These are phyloP conservation scores for Philopedon plagiatum DNA, from an alignment of 2,888 invertebrate species.

Conservation along the genomic window DNA sequence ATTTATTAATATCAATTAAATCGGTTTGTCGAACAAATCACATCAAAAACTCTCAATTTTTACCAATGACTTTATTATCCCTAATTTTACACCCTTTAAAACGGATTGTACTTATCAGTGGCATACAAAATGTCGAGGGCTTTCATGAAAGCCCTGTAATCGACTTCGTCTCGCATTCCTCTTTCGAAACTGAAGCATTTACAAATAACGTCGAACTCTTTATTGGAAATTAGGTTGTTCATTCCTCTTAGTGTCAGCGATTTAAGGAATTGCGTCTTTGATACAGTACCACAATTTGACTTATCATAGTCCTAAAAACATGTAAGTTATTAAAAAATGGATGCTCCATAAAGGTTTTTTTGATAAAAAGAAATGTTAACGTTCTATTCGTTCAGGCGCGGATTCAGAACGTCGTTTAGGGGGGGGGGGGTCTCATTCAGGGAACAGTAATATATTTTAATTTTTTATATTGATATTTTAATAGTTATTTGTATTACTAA, in stretches of 20 bases:
- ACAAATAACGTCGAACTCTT: conserved; percentile 79
- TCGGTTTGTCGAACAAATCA: too few relatives aligned
- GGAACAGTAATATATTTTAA: too few relatives aligned
- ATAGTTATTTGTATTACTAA: too few relatives aligned
- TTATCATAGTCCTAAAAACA: conserved; percentile 79
- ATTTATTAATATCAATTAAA: too few relatives aligned
- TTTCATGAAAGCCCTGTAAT: conserved; percentile 80
- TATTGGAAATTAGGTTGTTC: conserved; percentile 75
- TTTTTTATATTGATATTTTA: too few relatives aligned
- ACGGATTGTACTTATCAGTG: conserved; percentile 70
- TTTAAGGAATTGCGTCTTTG: conserved; percentile 76
- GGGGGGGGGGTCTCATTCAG: too few relatives aligned
- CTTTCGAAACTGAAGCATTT: conserved; percentile 82
- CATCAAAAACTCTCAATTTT: too few relatives aligned
- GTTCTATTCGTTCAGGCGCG: too few relatives aligned
- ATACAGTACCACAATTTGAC: conserved; percentile 77
- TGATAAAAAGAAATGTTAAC: too few relatives aligned
- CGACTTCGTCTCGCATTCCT: conserved; percentile 75
- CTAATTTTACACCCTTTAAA: conserved; percentile 55
- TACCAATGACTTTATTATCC: neutral
- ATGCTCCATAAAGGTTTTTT: too few relatives aligned
- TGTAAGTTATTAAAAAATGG: neutral
- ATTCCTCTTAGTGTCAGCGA: conserved; percentile 77
- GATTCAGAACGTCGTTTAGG: too few relatives aligned
- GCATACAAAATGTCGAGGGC: conserved; percentile 77